phyloP scores from a whole-genome alignment of 2,797 vertebrate genomes.

The Acrocephalus scirpaceus region DNA sequence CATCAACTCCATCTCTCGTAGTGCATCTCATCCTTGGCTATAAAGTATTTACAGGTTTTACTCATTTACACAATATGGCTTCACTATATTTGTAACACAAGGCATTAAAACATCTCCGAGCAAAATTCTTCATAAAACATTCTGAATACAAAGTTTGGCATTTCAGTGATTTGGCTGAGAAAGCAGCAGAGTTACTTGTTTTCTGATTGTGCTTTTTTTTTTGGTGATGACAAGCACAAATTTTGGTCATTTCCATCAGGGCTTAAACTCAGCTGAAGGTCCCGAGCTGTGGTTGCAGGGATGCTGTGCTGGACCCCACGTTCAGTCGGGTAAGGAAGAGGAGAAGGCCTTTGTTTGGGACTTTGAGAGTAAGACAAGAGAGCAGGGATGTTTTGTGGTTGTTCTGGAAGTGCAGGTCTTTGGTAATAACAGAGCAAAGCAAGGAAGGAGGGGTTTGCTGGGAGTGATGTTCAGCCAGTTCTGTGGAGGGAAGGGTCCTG shows the following conservation, averaged over 20 bases:
- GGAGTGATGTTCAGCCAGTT: conserved; percentile 39
- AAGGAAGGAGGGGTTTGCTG: conserved; percentile 68
- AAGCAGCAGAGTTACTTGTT: background rate
- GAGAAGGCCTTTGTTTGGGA: conserved; percentile 41
- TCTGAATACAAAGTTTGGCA: conserved; percentile 65
- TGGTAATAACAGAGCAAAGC: conserved; percentile 74
- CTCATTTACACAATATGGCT: conserved; percentile 71
- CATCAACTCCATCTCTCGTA: background rate
- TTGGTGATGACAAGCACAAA: conserved; percentile 22
- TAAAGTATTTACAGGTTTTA: conserved; percentile 63
- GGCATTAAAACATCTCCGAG: conserved; percentile 67
- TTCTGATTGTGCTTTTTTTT: background rate
- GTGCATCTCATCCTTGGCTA: conserved; percentile 43
- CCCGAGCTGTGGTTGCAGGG: background rate
- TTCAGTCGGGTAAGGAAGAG: background rate
- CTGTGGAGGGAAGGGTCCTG: conserved; percentile 25
- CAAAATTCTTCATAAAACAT: conserved; percentile 72
- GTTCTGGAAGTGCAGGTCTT: conserved; percentile 84
- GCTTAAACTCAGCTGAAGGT: background rate
- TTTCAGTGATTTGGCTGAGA: conserved; percentile 29
- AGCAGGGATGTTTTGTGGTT: conserved; percentile 61
- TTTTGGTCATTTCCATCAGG: conserved; percentile 26
- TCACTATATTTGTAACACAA: conserved; percentile 67
- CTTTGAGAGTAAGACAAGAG: conserved; percentile 32
- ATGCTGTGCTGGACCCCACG: background rate